These are phyloP conservation scores for Oreocharis arfaki DNA, from an alignment of 2,113 vertebrate species.

Conservation along the genomic window DNA sequence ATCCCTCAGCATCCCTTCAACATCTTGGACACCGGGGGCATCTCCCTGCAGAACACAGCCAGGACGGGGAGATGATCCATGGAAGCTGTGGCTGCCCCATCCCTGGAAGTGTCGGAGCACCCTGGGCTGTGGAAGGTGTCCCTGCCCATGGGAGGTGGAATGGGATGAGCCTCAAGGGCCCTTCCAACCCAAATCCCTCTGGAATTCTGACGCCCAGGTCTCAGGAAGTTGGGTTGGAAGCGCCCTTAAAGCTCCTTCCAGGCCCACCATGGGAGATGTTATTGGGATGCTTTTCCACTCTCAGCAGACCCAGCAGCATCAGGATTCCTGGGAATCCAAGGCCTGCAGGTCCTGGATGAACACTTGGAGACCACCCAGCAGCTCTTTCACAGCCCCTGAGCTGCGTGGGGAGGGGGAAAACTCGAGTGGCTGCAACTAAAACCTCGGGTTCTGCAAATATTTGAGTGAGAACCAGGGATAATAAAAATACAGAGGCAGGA, in stretches of 20 bases:
- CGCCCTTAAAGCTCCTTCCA: background rate
- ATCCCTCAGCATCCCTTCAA: background rate
- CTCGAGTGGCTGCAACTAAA: background rate
- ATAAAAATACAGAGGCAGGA: background rate
- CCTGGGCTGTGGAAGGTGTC: background rate
- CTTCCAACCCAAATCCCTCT: background rate
- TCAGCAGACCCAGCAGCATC: background rate
- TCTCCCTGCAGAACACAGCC: background rate
- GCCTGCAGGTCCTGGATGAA: background rate
- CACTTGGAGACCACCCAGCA: fast-evolving
- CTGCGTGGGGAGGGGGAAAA: background rate
- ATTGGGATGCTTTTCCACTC: background rate
- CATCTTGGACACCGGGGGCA: too few species aligned
- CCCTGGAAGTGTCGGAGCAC: background rate
- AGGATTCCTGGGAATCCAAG: background rate
- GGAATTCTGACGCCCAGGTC: background rate
- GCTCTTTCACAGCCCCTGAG: background rate
- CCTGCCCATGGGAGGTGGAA: background rate
- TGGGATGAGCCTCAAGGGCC: background rate
- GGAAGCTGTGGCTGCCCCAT: too few species aligned
- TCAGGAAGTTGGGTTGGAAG: background rate
- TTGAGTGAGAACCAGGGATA: background rate
- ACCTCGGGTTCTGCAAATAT: background rate
- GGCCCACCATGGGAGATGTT: background rate
- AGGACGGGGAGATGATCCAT: background rate